Conservation (phyloP, 2,888 invertebrate species). For the Metalampra italica region DNA sequence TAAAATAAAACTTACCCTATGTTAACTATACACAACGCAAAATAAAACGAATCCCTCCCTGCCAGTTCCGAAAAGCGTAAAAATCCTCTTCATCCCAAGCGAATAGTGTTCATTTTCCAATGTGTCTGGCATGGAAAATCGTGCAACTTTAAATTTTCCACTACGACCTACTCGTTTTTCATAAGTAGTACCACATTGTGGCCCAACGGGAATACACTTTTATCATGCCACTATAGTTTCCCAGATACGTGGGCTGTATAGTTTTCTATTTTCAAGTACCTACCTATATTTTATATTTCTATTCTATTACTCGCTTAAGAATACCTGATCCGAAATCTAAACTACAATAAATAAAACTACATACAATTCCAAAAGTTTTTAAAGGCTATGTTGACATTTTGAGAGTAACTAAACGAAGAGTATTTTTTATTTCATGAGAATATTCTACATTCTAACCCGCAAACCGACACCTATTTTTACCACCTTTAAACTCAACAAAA, state of each 20-base stretch:
- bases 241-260: slow-evolving; percentile 5
- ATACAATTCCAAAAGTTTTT: too few relatives aligned
- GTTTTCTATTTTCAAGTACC: neutral
- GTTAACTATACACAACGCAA: slow-evolving; percentile 8
- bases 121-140: slow-evolving; percentile 1
- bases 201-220: slow-evolving; percentile 18
- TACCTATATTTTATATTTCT: too few relatives aligned
- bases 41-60: neutral
- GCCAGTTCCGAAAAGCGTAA: neutral
- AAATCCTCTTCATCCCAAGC: neutral
- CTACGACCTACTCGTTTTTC: slow-evolving; percentile 22
- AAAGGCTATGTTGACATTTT: too few relatives aligned
- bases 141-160: slow-evolving; percentile 22
- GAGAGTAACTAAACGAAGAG: too few relatives aligned
- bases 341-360: too few relatives aligned
- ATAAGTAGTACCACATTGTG: slow-evolving; percentile 22
- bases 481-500: slow-evolving; percentile 17
- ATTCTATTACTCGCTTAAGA: too few relatives aligned
- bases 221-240: slow-evolving; percentile 18
- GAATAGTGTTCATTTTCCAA: neutral
- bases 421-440: too few relatives aligned
- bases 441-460: too few relatives aligned
- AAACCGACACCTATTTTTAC: neutral
- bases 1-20: slow-evolving; percentile 26
- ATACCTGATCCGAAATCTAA: too few relatives aligned